Percentiles rank a stretch among this genome's conserved stretches.
Evolutionary conservation across 2,797 vertebrate genomes (phyloP).

Genomic region (Morelia viridis): DNA sequence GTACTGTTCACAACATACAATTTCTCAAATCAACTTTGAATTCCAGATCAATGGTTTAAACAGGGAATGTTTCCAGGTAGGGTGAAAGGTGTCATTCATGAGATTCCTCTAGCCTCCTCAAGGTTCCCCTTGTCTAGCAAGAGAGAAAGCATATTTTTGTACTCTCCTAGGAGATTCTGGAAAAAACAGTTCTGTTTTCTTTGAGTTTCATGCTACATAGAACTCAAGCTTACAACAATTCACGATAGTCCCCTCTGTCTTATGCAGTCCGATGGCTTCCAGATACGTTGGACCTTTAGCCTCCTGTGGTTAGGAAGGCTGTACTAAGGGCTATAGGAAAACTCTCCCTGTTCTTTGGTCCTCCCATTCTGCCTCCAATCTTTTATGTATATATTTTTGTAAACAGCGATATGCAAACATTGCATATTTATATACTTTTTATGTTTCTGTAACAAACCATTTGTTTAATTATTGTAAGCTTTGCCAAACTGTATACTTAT

Average conservation of each 20-base stretch:
- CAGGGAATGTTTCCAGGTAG: background rate
- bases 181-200: background rate
- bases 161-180: background rate
- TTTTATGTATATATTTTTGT: background rate
- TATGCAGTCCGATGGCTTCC: background rate
- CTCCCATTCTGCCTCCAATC: background rate
- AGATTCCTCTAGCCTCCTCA: background rate
- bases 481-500: background rate
- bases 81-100: background rate
- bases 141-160: background rate
- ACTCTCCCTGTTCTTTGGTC: background rate
- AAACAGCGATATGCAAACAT: background rate
- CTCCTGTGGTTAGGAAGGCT: background rate
- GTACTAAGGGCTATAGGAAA: background rate
- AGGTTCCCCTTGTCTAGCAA: background rate
- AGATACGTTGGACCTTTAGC: background rate
- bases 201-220: background rate
- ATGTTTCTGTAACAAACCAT: background rate
- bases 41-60: background rate
- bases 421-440: background rate
- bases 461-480: background rate
- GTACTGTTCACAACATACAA: background rate
- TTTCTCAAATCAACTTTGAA: background rate
- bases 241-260: background rate
- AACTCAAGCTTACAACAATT: background rate